Percentiles rank a stretch among this genome's conserved stretches.
Conservation (phyloP, 1,140 invertebrate species). For the Hyles euphorbiae region DNA sequence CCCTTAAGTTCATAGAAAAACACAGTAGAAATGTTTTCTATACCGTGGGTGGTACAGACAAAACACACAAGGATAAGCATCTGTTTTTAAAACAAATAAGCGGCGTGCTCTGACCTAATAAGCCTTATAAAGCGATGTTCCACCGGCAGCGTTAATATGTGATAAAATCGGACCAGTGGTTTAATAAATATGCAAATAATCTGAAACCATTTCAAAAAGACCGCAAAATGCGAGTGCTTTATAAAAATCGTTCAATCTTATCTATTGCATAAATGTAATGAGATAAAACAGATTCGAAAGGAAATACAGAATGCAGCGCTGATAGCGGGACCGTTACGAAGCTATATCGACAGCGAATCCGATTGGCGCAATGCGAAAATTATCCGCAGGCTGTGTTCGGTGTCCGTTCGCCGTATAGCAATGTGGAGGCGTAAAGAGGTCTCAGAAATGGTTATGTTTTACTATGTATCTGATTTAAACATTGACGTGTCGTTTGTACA, state of each 20-base stretch:
- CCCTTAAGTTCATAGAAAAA: too few relatives aligned
- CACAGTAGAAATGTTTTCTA: too few relatives aligned
- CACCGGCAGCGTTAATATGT: too few relatives aligned
- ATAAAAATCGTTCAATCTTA: too few relatives aligned
- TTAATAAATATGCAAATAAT: too few relatives aligned
- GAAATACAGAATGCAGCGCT: constrained; percentile 31
- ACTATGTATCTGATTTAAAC: constrained; percentile 66
- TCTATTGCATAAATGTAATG: constrained; percentile 23
- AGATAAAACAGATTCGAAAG: constrained; percentile 34
- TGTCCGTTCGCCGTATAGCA: constrained; percentile 20
- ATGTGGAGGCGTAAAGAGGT: constrained; percentile 57
- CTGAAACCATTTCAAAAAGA: not conserved
- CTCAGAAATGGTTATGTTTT: constrained; percentile 65
- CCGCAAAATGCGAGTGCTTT: too few relatives aligned
- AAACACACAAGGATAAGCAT: too few relatives aligned
- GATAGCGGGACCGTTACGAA: constrained; percentile 58
- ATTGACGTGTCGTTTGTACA: constrained; percentile 63
- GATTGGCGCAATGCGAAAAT: constrained; percentile 64
- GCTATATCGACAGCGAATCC: constrained; percentile 58
- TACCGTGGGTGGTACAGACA: too few relatives aligned
- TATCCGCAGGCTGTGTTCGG: constrained; percentile 41
- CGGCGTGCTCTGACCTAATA: too few relatives aligned
- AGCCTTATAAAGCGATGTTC: too few relatives aligned
- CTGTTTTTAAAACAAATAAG: too few relatives aligned
- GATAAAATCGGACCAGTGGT: too few relatives aligned